A percentile compares a stretch with the other conserved stretches of the same genome.
phyloP scores from a whole-genome alignment of 2,888 invertebrate genomes.

The Gasteruption jaculator region DNA sequence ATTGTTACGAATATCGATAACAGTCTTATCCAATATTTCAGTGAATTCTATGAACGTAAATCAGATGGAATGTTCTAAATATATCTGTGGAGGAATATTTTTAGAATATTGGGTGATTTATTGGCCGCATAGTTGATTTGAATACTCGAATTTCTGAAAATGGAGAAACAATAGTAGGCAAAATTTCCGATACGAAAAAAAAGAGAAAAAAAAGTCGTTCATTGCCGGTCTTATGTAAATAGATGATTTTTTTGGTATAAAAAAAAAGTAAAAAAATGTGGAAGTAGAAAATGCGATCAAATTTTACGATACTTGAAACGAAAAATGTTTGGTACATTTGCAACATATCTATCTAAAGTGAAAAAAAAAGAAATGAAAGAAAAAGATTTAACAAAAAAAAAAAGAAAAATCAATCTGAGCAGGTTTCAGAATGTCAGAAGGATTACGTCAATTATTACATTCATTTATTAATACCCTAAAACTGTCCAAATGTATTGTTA shows the following conservation, averaged over 20 bases:
- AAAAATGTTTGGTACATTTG: constrained; percentile 39
- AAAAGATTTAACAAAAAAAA: background rate
- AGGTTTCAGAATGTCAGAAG: constrained; percentile 46
- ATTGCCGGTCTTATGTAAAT: too few species aligned
- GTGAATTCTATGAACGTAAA: too few species aligned
- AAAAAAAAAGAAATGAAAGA: constrained; percentile 14
- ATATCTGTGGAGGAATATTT: too few species aligned
- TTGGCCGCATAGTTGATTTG: too few species aligned
- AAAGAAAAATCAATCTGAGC: constrained; percentile 41
- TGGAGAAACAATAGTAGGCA: too few species aligned
- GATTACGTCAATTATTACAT: constrained; percentile 45
- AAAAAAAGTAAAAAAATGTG: constrained; percentile 18
- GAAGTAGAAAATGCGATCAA: constrained; percentile 27
- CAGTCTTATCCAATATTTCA: too few species aligned
- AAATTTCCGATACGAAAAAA: too few species aligned
- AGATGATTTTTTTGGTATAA: constrained; percentile 3
- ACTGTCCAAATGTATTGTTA: constrained; percentile 34
- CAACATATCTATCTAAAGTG: constrained; percentile 40
- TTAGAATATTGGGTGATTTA: too few species aligned
- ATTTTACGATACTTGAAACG: constrained; percentile 31
- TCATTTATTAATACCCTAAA: constrained; percentile 41
- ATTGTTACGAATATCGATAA: too few species aligned
- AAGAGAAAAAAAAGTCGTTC: too few species aligned
- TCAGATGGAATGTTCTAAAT: too few species aligned
- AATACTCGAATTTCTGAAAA: too few species aligned